Percentiles rank a stretch among this genome's conserved stretches.
phyloP scores from a whole-genome alignment of 2,113 vertebrate species.

The Pterophyllum scalare region DNA sequence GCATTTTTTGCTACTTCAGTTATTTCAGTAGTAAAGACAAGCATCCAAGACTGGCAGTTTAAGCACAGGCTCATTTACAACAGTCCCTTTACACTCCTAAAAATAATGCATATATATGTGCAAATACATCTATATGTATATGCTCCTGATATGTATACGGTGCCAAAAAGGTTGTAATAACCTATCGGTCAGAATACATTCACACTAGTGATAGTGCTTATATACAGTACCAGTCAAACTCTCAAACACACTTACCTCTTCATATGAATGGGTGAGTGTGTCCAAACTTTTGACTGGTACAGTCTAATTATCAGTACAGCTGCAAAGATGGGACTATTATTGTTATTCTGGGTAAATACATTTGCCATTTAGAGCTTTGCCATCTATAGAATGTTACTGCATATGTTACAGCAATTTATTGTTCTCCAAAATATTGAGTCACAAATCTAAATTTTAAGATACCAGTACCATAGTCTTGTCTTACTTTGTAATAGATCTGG shows the following conservation, averaged over 20 bases:
- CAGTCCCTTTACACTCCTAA: constrained; percentile 65
- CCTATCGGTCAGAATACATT: constrained; percentile 37
- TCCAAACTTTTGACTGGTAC: neutral
- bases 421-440: no score
- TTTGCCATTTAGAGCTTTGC: neutral
- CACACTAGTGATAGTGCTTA: constrained; percentile 40
- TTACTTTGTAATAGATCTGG: no score
- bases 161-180: constrained; percentile 51
- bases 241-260: no score
- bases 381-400: neutral
- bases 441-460: no score
- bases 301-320: neutral
- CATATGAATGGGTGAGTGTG: no score
- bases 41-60: constrained; percentile 72
- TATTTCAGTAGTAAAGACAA: constrained; percentile 65
- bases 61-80: constrained; percentile 66
- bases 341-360: neutral
- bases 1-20: constrained; percentile 52
- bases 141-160: constrained; percentile 29
- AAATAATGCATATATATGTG: constrained; percentile 44
- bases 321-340: neutral
- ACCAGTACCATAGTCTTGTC: no score
- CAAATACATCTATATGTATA: constrained; percentile 42
- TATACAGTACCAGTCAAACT: neutral
- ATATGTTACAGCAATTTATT: no score